A percentile compares a stretch with the other conserved stretches of the same genome.
These are phyloP conservation scores for Drosophila recens DNA, from an alignment of 2,888 invertebrate genomes.

Conservation along the genomic window DNA sequence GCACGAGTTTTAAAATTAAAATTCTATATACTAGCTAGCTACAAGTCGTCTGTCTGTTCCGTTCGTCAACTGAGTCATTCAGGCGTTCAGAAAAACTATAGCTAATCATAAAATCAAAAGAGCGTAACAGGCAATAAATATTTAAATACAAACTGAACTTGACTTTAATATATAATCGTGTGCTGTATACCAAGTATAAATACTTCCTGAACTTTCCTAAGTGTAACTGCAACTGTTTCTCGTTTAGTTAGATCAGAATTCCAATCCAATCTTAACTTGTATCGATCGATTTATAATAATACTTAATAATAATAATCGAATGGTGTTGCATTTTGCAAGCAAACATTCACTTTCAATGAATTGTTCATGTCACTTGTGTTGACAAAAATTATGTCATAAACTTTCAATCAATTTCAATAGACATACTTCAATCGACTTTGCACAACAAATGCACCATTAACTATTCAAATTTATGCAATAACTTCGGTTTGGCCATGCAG, in stretches of 20 bases:
- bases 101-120: slow-evolving; percentile 23
- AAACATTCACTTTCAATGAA: slow-evolving; percentile 28
- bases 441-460: slow-evolving; percentile 62
- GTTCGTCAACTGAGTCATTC: slow-evolving; percentile 20
- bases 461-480: slow-evolving; percentile 68
- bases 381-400: slow-evolving; percentile 64
- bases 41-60: neutral
- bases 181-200: neutral
- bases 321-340: slow-evolving; percentile 17
- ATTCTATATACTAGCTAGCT: neutral
- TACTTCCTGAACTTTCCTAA: slow-evolving; percentile 15
- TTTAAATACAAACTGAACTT: slow-evolving; percentile 26
- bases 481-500: slow-evolving; percentile 1
- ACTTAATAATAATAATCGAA: slow-evolving; percentile 1
- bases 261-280: neutral
- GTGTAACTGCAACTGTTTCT: slow-evolving; percentile 1
- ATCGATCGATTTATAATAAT: neutral
- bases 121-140: slow-evolving; percentile 26
- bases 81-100: slow-evolving; percentile 20
- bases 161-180: slow-evolving; percentile 7
- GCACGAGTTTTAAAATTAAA: slow-evolving; percentile 15
- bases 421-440: slow-evolving; percentile 67
- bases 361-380: slow-evolving; percentile 15
- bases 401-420: slow-evolving; percentile 57
- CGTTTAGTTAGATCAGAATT: neutral